Evolutionary conservation across 2,113 vertebrate species (phyloP).

Genomic region (Albula goreensis): DNA sequence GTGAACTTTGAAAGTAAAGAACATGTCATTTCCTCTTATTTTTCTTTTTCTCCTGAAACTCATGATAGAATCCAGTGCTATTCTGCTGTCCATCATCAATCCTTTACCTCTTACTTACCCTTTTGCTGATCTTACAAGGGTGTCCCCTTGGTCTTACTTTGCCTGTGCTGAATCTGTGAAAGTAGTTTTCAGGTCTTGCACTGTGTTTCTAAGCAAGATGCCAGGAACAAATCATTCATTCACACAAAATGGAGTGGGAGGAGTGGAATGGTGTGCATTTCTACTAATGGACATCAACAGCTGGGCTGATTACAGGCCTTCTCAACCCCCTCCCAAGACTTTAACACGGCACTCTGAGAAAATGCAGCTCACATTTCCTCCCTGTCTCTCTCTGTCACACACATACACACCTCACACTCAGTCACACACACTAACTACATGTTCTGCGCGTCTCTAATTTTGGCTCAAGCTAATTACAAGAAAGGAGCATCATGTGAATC

Average conservation of each 20-base stretch:
- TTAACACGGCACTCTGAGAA: slow-evolving; percentile 16
- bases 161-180: neutral
- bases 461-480: neutral
- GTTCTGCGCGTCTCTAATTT: neutral
- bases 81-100: neutral
- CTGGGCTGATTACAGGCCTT: slow-evolving; percentile 21
- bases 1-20: neutral
- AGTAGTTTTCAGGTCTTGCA: neutral
- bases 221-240: slow-evolving; percentile 16
- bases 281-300: slow-evolving; percentile 15
- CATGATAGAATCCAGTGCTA: neutral
- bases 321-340: slow-evolving; percentile 11
- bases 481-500: slow-evolving; percentile 8
- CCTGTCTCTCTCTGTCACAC: too few relatives aligned
- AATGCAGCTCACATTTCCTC: neutral
- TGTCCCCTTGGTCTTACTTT: neutral
- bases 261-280: neutral
- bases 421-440: neutral
- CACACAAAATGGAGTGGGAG: slow-evolving; percentile 2
- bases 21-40: neutral
- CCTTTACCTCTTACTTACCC: neutral
- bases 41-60: neutral
- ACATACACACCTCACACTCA: neutral
- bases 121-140: neutral
- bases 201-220: neutral